Evolutionary conservation across 2,888 invertebrate species (phyloP), one percentile per base, ranked within the genome.

Genomic region (Polietes domitor): DNA sequence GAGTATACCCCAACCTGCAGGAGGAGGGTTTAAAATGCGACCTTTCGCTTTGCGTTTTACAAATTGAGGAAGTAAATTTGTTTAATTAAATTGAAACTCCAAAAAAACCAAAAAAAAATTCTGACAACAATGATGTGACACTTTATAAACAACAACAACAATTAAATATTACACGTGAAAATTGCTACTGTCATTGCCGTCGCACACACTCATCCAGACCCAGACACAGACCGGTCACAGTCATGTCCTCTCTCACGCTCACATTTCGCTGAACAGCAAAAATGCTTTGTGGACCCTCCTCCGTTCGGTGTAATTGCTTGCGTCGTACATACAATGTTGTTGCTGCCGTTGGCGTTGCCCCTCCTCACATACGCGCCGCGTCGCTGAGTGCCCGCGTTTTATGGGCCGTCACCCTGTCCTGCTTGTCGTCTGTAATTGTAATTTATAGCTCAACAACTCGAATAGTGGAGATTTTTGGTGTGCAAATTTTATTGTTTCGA

Each of bases 371-470:
- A n/a, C n/a, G n/a, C n/a, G 21, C 24, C 3, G 6, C 47, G 72
- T 32, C 17, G 43, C 19, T 55, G 63, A 21, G 15, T 68, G n/a
- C 58, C 50, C 72, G 19, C 58, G 72, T 72, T 81, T 81, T 81
- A 76, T 78, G 68, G 72, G 68, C 81, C 68, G 68, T 68, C 43
- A 68, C 26, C 28, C 61, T 47, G 47, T 77, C 68, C 61, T 47
- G 37, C 74, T 61, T 79, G 84, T 78, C 81, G 43, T 63, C 68
- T 19, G 37, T 81, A 84, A 84, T 84, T 84, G 84, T 78, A 53
- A 84, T 84, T 84, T 84, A 84, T 81, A 43, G 76, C 72, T 37
- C 9, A 47, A 63, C 9, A 47, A 63, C 61, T 43, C 21, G 72
- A 76, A 76, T 41, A 76, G 26, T 21, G 53, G 21, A 65, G 63